phyloP scores from a whole-genome alignment of 2,888 invertebrate genomes.

The Drosophila longiperda region DNA sequence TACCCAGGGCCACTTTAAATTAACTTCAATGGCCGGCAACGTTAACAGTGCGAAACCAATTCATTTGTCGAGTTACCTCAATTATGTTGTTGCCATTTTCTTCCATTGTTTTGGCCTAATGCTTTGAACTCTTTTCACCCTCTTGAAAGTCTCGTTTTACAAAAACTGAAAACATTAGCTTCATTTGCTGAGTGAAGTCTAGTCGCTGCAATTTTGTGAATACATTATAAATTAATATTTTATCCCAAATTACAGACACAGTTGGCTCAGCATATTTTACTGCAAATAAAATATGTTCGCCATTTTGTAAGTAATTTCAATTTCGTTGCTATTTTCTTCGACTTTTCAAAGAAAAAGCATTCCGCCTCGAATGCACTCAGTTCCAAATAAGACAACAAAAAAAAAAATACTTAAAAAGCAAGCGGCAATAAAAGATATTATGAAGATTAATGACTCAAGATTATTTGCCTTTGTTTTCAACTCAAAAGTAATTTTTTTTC shows the following conservation, averaged over 20 bases:
- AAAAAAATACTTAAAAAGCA: constrained; percentile 33
- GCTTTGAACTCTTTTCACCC: not conserved
- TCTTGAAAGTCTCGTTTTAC: not conserved
- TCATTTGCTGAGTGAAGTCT: not conserved
- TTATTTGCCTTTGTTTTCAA: constrained; percentile 34
- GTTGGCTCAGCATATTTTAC: not conserved
- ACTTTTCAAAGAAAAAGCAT: not conserved
- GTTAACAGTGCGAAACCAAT: constrained; percentile 56
- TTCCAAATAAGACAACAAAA: constrained; percentile 18
- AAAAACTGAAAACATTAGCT: not conserved
- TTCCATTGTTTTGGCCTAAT: constrained; percentile 7
- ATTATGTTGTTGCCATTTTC: constrained; percentile 54
- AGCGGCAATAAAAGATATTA: constrained; percentile 67
- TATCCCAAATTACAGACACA: not conserved
- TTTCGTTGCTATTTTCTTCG: not conserved
- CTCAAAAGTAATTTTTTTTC: constrained; percentile 47
- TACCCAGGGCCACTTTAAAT: constrained; percentile 63
- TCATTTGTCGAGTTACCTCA: constrained; percentile 56
- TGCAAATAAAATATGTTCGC: not conserved
- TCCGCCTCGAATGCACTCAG: not conserved
- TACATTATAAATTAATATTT: not conserved
- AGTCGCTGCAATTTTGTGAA: not conserved
- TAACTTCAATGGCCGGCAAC: constrained; percentile 59
- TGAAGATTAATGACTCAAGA: constrained; percentile 67
- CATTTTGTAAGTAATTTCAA: not conserved